A percentile compares a stretch with the other conserved stretches of the same genome.
phyloP scores from a whole-genome alignment of 2,797 vertebrate genomes.

The Enteromius trimaculatus region DNA sequence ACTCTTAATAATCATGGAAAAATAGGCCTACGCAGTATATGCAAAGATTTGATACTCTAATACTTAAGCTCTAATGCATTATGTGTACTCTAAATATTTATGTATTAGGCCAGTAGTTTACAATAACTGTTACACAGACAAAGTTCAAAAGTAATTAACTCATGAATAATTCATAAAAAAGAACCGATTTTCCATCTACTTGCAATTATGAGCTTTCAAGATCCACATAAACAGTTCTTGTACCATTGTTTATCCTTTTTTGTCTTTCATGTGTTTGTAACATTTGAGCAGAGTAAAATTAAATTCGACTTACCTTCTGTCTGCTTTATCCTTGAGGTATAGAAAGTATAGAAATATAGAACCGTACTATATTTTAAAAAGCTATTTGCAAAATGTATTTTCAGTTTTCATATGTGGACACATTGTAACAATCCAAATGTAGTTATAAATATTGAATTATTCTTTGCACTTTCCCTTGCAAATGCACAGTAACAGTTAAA shows the following conservation, averaged over 20 bases:
- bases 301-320: neutral
- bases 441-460: neutral
- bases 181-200: neutral
- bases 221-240: neutral
- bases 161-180: constrained; percentile 39
- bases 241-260: neutral
- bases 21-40: constrained; percentile 32
- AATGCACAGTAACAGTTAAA: neutral
- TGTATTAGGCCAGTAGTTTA: constrained; percentile 27
- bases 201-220: constrained; percentile 28
- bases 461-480: neutral
- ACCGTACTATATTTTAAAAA: neutral
- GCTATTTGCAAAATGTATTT: neutral
- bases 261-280: neutral
- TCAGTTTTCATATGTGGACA: neutral
- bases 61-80: no score
- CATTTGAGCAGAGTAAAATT: neutral
- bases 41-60: neutral
- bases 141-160: constrained; percentile 37
- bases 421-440: neutral
- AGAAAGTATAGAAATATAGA: neutral
- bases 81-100: constrained; percentile 4
- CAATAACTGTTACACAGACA: constrained; percentile 28
- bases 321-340: neutral
- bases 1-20: constrained; percentile 48